phyloP scores from a whole-genome alignment of 2,113 vertebrate species.

The Craseonycteris thonglongyai region DNA sequence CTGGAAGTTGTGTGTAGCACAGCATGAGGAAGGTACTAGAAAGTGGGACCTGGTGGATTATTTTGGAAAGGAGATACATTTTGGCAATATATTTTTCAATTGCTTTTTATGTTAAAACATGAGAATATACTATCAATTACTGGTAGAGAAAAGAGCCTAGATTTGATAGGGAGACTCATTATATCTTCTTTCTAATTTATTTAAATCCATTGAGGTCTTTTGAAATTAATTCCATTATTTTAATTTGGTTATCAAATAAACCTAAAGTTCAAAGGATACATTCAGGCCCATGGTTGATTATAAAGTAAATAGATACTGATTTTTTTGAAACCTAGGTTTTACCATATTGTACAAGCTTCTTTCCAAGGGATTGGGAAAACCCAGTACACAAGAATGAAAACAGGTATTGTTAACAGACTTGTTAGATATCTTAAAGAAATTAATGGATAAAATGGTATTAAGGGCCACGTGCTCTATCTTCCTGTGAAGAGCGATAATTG shows the following conservation, averaged over 20 bases:
- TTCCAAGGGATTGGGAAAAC: background rate
- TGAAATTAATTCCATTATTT: slow-evolving; percentile 18
- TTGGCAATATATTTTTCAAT: background rate
- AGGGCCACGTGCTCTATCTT: background rate
- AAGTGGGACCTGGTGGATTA: background rate
- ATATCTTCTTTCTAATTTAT: background rate
- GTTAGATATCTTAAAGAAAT: background rate
- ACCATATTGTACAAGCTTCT: background rate
- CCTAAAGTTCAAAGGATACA: background rate
- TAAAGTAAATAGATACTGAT: background rate
- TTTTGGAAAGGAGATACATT: background rate
- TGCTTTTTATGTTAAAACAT: background rate
- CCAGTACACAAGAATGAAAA: background rate
- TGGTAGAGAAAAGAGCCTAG: background rate
- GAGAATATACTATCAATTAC: background rate
- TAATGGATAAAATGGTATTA: background rate
- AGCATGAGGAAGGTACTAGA: background rate
- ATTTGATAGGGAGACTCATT: background rate
- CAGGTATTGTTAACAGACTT: background rate
- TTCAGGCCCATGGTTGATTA: background rate
- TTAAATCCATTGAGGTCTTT: background rate
- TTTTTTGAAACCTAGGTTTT: background rate
- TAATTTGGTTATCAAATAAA: background rate
- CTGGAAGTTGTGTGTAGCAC: background rate
- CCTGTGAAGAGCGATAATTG: background rate